Evolutionary conservation across 2,797 vertebrate species (phyloP).

Genomic region (Gallinago nigripennis): DNA sequence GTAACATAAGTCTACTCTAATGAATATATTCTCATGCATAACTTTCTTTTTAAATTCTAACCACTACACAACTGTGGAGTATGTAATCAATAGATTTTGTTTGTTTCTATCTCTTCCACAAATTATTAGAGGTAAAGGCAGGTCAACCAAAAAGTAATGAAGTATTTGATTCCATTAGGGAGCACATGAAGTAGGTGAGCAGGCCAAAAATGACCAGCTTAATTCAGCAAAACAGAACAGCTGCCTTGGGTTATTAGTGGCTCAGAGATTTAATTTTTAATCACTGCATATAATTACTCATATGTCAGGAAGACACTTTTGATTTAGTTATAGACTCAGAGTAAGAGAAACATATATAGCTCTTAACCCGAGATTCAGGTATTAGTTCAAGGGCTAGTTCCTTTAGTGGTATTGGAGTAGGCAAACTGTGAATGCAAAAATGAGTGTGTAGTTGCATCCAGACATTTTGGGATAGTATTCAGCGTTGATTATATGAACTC

Average conservation of each 20-base stretch:
- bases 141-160: background rate
- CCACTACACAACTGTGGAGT: background rate
- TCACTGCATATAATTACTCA: background rate
- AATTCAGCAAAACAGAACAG: conserved; percentile 23
- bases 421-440: background rate
- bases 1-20: background rate
- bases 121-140: background rate
- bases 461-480: background rate
- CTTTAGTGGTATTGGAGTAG: background rate
- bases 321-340: background rate
- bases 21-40: background rate
- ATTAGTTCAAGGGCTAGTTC: background rate
- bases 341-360: background rate
- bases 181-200: background rate
- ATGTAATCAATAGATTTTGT: background rate
- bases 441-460: background rate
- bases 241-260: background rate
- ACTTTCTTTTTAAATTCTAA: background rate
- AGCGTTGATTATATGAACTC: background rate
- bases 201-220: background rate
- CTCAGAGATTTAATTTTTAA: conserved; percentile 25
- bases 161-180: background rate
- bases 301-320: background rate
- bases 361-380: background rate
- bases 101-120: background rate